Evolutionary conservation across 2,888 invertebrate genomes (phyloP), one percentile per base, ranked within the genome.

Genomic region (Teinopalpus imperialis): DNA sequence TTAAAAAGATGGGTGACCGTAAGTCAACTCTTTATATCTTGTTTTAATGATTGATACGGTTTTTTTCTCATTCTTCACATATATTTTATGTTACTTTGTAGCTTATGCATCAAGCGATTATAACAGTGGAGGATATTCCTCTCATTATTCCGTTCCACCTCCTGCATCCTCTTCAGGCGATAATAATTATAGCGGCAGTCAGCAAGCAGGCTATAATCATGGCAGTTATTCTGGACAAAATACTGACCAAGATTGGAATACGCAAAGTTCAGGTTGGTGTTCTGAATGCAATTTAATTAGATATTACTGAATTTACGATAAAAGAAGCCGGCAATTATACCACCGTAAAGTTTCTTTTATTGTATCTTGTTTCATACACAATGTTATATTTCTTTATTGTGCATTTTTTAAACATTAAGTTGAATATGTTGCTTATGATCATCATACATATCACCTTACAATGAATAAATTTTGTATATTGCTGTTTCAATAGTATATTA

Each of bases 121-220:
- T 59, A 69, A 77, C 51, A 70, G 79, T 42, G 72, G 79, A 48
- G 79, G 85, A 42, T 83, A 85, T 63, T 74, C 81, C 20, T 73
- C 81, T 54, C 80, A 83, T 66, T 83, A 90, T 74, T 77, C 89
- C 41, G 75, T 88, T 66, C 81, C 89, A 54, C 81, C 88, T 43
- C 81, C 89, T 32, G 59, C 82, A 36, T 69, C 82, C 63, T 65
- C 74, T 53, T 72, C 82, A 35, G 72, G 80, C 35, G 89, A 83
- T 51, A 88, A 70, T 54, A 83, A 62, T 61, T 78, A 78, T 57
- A 70, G 70, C 35, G 67, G 70, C 46, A 65, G 63, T 29, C 57
- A 56, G 36, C 69, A 74, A 70, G 72, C 74, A 36, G 62, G 68
- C 10, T 86, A 81, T 54, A 73, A 70, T 51, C 82, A 75, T 66